Conservation (phyloP, 2,797 vertebrate genomes). For the Bryconaethiops microstoma region DNA sequence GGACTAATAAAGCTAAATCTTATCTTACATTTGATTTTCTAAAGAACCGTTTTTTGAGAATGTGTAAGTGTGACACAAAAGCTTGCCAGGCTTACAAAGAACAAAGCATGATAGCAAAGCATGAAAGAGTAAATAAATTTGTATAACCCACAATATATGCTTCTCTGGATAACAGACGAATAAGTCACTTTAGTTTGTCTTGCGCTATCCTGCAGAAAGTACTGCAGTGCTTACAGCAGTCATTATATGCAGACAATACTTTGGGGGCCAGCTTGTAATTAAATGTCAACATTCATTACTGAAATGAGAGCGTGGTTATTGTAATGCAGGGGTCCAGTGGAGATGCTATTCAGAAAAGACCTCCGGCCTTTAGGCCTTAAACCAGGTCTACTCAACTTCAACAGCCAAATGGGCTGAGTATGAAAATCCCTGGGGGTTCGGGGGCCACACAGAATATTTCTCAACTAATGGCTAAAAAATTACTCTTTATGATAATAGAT, state of each 20-base stretch:
- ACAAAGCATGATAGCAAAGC: not conserved
- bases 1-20: no score
- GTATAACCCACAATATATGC: not conserved
- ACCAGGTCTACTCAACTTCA: no score
- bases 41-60: no score
- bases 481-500: no score
- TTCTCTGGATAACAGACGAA: not conserved
- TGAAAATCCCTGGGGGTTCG: no score
- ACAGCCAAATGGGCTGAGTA: no score
- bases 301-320: constrained; percentile 4
- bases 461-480: no score
- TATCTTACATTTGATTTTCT: no score
- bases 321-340: constrained; percentile 1
- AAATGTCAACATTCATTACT: constrained; percentile 26
- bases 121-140: not conserved
- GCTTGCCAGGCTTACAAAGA: not conserved
- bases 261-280: not conserved
- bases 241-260: constrained; percentile 1
- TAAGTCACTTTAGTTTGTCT: not conserved
- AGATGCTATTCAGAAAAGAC: constrained; percentile 1
- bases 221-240: constrained; percentile 2
- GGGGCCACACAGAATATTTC: no score
- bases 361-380: not conserved
- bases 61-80: not conserved
- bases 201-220: constrained; percentile 1